phyloP scores from a whole-genome alignment of 2,888 invertebrate genomes.

The Phortica okadai region DNA sequence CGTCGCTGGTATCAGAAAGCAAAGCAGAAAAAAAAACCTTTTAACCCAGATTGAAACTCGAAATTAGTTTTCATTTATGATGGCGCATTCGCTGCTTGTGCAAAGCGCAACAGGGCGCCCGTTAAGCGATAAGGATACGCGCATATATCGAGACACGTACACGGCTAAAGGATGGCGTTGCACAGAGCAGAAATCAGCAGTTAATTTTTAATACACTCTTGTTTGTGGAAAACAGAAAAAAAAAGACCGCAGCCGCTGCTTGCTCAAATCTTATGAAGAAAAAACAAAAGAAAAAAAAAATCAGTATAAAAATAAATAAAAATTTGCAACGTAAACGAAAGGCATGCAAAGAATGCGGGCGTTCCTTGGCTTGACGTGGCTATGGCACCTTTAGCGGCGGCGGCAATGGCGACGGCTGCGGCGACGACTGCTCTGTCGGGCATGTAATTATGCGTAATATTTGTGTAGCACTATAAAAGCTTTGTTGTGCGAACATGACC shows the following conservation, averaged over 20 bases:
- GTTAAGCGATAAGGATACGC: not conserved
- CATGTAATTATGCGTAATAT: constrained; percentile 65
- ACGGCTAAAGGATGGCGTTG: too few species aligned
- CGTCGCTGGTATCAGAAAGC: not conserved
- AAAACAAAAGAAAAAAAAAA: not conserved
- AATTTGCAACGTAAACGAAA: not conserved
- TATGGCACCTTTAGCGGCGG: not conserved
- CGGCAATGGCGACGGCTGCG: constrained; percentile 43
- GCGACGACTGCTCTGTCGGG: constrained; percentile 41
- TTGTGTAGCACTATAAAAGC: constrained; percentile 28
- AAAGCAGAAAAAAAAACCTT: constrained; percentile 50
- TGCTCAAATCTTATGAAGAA: not conserved
- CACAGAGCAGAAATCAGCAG: constrained; percentile 40
- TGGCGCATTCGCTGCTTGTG: constrained; percentile 22
- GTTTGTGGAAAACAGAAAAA: not conserved
- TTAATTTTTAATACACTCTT: constrained; percentile 62
- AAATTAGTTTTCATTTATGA: constrained; percentile 71
- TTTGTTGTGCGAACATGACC: constrained; percentile 43
- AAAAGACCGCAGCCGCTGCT: not conserved
- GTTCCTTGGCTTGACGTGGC: not conserved
- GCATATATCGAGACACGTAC: constrained; percentile 11
- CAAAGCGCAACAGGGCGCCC: not conserved
- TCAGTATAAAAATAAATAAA: too few species aligned
- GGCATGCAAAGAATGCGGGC: not conserved
- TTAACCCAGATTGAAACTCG: constrained; percentile 70